These are phyloP conservation scores for Oscheius myriophilus DNA, from an alignment of 2,888 invertebrate genomes.

Conservation along the genomic window DNA sequence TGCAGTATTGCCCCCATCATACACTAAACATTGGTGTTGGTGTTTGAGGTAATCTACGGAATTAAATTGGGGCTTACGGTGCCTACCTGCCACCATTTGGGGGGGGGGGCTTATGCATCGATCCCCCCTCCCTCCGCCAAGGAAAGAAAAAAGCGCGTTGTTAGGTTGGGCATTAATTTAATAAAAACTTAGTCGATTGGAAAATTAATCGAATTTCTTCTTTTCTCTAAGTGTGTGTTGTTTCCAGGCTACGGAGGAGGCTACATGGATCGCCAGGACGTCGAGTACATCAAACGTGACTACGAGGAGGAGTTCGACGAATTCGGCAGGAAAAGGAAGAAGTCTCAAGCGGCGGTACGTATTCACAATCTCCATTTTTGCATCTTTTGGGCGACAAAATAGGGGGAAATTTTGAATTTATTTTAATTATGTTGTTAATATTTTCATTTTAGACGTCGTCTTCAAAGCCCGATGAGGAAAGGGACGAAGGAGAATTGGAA, in stretches of 20 bases:
- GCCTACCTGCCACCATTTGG: too few species aligned
- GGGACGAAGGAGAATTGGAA: conserved; percentile 28
- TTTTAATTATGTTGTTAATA: not conserved
- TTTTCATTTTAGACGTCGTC: conserved; percentile 14
- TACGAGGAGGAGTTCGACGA: conserved; percentile 88
- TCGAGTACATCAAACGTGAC: conserved; percentile 89
- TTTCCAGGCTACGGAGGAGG: conserved; percentile 74
- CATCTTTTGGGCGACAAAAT: conserved; percentile 9
- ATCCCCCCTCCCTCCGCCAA: too few species aligned
- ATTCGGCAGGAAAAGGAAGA: conserved; percentile 68
- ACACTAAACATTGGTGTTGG: too few species aligned
- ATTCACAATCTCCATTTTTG: conserved; percentile 1
- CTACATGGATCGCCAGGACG: conserved; percentile 75
- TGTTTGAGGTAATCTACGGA: too few species aligned
- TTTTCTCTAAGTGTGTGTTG: too few species aligned
- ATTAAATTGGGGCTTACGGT: too few species aligned
- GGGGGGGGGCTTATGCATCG: too few species aligned
- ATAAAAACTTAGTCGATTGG: too few species aligned
- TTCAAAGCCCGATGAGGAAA: conserved; percentile 2
- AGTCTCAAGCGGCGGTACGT: conserved; percentile 1
- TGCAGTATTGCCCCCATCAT: too few species aligned
- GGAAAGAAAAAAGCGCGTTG: too few species aligned
- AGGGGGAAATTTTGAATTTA: not conserved
- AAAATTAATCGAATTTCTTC: too few species aligned
- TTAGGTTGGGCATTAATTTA: too few species aligned